phyloP scores from a whole-genome alignment of 2,888 invertebrate species.

The Nesidiocoris tenuis region DNA sequence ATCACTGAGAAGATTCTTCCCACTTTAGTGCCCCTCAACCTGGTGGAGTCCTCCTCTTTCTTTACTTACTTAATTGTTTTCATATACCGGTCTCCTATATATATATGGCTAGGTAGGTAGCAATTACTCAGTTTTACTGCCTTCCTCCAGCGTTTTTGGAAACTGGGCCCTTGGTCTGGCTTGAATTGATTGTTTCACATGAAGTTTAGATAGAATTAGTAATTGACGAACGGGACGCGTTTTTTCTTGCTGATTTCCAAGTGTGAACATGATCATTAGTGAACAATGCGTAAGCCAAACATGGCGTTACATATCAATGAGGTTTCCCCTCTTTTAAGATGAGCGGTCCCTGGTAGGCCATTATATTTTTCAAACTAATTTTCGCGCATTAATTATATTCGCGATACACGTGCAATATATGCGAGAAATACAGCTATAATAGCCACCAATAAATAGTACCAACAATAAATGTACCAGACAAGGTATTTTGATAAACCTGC shows the following conservation, averaged over 20 bases:
- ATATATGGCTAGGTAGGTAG: conserved; percentile 3
- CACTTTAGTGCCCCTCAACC: background rate
- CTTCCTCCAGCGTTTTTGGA: background rate
- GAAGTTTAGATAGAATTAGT: background rate
- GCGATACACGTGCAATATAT: no score
- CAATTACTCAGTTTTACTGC: conserved; percentile 19
- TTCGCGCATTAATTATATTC: no score
- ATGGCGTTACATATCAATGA: background rate
- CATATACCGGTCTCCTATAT: conserved; percentile 11
- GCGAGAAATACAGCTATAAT: no score
- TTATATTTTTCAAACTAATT: no score
- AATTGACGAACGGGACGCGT: conserved; percentile 4
- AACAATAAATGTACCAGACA: no score
- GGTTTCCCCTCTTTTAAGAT: no score
- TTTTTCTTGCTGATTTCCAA: conserved; percentile 17
- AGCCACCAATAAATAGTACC: no score
- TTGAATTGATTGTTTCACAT: background rate
- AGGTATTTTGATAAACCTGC: no score
- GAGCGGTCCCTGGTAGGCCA: no score
- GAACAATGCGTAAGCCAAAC: conserved; percentile 21
- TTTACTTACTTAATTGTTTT: conserved; percentile 30
- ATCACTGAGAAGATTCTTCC: conserved; percentile 24
- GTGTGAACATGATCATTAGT: conserved; percentile 29
- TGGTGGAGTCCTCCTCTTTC: background rate
- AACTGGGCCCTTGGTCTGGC: background rate